phyloP scores from a whole-genome alignment of 1,140 invertebrate genomes.

The Achatina immaculata region DNA sequence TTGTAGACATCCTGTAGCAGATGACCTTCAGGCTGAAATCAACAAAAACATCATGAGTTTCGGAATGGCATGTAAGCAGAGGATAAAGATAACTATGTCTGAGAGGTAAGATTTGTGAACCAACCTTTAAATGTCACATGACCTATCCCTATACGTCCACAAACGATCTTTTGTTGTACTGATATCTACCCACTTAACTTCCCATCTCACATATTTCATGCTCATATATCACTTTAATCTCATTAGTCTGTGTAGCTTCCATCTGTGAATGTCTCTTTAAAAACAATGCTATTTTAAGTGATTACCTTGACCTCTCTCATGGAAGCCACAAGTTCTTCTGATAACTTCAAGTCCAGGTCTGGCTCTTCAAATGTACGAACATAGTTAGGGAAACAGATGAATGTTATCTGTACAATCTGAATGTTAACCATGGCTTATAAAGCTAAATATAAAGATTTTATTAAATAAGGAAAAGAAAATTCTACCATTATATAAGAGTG shows the following conservation, averaged over 20 bases:
- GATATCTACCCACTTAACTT: too few relatives aligned
- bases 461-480: background rate
- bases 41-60: too few relatives aligned
- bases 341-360: slow-evolving; percentile 78
- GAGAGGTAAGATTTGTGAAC: too few relatives aligned
- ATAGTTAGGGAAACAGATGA: slow-evolving; percentile 41
- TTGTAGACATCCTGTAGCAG: slow-evolving; percentile 82
- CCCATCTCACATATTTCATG: too few relatives aligned
- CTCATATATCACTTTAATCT: too few relatives aligned
- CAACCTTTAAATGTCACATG: too few relatives aligned
- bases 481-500: background rate
- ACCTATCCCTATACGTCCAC: too few relatives aligned
- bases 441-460: background rate
- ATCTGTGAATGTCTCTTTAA: too few relatives aligned
- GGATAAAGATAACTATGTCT: too few relatives aligned
- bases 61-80: too few relatives aligned
- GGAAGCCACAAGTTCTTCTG: slow-evolving; percentile 79
- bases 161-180: too few relatives aligned
- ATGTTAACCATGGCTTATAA: background rate
- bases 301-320: slow-evolving; percentile 76
- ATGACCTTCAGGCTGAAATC: slow-evolving; percentile 75
- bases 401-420: background rate
- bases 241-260: too few relatives aligned
- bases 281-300: background rate
- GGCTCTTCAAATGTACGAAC: slow-evolving; percentile 73